Evolutionary conservation across 1,140 invertebrate genomes (phyloP).

Genomic region (Danaus plexippus): DNA sequence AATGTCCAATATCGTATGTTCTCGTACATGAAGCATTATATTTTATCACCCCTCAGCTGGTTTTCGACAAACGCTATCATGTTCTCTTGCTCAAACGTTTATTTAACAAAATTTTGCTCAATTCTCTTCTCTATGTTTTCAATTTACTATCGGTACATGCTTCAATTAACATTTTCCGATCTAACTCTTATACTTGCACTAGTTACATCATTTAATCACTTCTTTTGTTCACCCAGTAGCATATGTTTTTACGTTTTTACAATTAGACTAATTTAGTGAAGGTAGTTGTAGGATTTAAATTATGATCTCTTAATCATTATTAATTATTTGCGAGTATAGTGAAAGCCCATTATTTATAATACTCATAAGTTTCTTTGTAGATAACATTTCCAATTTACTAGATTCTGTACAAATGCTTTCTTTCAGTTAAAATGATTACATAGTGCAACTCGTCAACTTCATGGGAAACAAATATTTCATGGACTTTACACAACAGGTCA

Average conservation of each 20-base stretch:
- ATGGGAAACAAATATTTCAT: not conserved
- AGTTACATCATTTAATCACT: constrained; percentile 32
- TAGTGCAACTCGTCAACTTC: too few relatives aligned
- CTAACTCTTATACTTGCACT: constrained; percentile 23
- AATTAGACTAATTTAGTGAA: constrained; percentile 66
- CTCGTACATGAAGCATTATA: constrained; percentile 7
- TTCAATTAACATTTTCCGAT: constrained; percentile 23
- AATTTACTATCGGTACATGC: constrained; percentile 8
- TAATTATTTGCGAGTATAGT: constrained; percentile 65
- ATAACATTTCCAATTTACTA: constrained; percentile 19
- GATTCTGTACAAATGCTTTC: constrained; percentile 22
- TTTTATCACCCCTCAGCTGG: constrained; percentile 21
- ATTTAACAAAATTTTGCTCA: constrained; percentile 67
- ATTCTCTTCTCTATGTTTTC: constrained; percentile 35
- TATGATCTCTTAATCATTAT: constrained; percentile 72
- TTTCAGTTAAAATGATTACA: too few relatives aligned
- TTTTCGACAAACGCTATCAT: constrained; percentile 52
- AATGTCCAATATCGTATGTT: constrained; percentile 47
- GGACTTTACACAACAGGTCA: constrained; percentile 30
- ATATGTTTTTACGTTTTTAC: constrained; percentile 44
- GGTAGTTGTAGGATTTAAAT: constrained; percentile 61
- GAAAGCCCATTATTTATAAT: constrained; percentile 66
- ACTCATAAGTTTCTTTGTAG: constrained; percentile 68
- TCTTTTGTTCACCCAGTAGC: constrained; percentile 44
- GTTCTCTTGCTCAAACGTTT: constrained; percentile 62